Conservation (phyloP, 2,888 invertebrate genomes). For the Pterostichus madidus region DNA sequence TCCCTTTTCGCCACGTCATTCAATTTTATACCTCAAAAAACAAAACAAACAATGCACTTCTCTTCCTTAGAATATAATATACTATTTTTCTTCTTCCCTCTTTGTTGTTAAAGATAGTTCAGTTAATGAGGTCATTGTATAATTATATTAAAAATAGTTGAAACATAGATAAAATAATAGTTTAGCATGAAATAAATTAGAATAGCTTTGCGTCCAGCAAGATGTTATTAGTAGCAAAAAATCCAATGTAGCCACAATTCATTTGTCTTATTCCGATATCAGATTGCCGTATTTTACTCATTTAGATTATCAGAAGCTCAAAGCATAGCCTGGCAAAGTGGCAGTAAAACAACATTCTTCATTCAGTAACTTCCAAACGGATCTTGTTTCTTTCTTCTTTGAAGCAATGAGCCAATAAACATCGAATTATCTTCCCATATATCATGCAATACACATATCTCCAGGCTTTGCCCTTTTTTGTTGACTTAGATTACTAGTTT, state of each 20-base stretch:
- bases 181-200: slow-evolving; percentile 14
- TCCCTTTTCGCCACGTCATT: too few species aligned
- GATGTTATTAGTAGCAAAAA: slow-evolving; percentile 28
- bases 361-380: slow-evolving; percentile 35
- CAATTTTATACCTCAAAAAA: too few species aligned
- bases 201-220: not conserved
- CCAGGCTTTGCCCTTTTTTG: not conserved
- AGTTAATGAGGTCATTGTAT: too few species aligned
- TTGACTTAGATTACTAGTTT: slow-evolving; percentile 34
- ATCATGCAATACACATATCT: slow-evolving; percentile 47
- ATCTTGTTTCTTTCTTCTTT: slow-evolving; percentile 29
- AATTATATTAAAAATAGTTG: too few species aligned
- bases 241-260: not conserved
- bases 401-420: slow-evolving; percentile 46
- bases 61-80: too few species aligned
- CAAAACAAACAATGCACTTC: too few species aligned
- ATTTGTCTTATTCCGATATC: slow-evolving; percentile 7
- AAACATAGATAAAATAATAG: not conserved
- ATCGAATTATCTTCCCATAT: slow-evolving; percentile 42
- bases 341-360: slow-evolving; percentile 22
- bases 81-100: too few species aligned
- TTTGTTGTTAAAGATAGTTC: too few species aligned
- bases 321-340: slow-evolving; percentile 34
- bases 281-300: slow-evolving; percentile 48
- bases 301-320: slow-evolving; percentile 31